Percentiles rank a stretch among this genome's conserved stretches.
Evolutionary conservation across 2,888 invertebrate genomes (phyloP).

Genomic region (Dioctria linearis): DNA sequence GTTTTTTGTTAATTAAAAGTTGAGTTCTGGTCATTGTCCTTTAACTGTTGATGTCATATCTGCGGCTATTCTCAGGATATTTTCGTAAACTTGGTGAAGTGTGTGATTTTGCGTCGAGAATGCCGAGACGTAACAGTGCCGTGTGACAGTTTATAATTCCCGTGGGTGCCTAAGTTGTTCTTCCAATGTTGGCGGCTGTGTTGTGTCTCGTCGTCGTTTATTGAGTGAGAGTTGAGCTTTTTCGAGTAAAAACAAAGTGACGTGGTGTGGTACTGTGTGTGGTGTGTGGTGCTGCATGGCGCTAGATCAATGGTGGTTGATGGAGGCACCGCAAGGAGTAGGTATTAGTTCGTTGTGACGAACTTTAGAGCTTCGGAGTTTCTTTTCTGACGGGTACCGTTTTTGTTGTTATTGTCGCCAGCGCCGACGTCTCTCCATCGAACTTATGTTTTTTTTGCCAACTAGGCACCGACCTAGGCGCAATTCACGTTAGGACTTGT

Average conservation of each 20-base stretch:
- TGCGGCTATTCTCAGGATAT: too few species aligned
- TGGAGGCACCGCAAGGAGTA: constrained; percentile 15
- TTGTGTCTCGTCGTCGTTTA: neutral
- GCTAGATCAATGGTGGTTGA: constrained; percentile 36
- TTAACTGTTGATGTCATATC: too few species aligned
- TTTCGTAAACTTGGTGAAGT: neutral
- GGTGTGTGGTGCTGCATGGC: neutral
- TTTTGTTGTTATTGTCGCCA: constrained; percentile 18
- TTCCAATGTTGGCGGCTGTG: constrained; percentile 1
- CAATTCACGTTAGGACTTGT: constrained; percentile 37
- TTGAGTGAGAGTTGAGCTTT: constrained; percentile 36
- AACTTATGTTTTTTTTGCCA: constrained; percentile 43
- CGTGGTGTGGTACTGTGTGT: constrained; percentile 18
- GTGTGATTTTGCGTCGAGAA: constrained; percentile 1
- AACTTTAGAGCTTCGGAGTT: constrained; percentile 40
- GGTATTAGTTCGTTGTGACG: constrained; percentile 37
- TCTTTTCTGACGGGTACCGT: constrained; percentile 29
- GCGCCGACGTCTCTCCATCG: constrained; percentile 27
- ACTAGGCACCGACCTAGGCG: constrained; percentile 27
- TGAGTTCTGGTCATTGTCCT: too few species aligned
- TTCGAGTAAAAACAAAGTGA: constrained; percentile 30
- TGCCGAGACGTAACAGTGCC: constrained; percentile 30
- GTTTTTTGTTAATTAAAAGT: too few species aligned
- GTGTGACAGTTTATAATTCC: constrained; percentile 32
- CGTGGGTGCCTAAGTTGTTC: constrained; percentile 1